Conservation (phyloP, 2,797 vertebrate species). For the Adelosebastes latens region DNA sequence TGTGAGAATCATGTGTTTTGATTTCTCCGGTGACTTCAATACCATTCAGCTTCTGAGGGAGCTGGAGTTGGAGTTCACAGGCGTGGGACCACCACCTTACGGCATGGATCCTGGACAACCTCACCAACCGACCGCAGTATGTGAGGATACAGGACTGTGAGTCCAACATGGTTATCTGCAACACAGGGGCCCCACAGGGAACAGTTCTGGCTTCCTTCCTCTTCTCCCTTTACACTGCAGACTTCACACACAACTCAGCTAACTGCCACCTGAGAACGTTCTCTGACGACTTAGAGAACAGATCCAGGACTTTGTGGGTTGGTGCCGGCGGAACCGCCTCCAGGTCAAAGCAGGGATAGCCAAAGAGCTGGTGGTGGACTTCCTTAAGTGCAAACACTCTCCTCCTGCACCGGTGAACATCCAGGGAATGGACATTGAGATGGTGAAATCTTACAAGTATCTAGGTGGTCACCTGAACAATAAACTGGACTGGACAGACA, state of each 20-base stretch:
- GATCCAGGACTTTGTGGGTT: neutral
- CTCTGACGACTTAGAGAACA: too few relatives aligned
- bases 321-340: neutral
- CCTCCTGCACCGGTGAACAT: neutral
- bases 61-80: neutral
- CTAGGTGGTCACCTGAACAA: too few relatives aligned
- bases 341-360: neutral
- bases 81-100: neutral
- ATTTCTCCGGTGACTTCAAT: neutral
- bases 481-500: too few relatives aligned
- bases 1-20: neutral
- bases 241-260: too few relatives aligned
- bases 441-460: too few relatives aligned
- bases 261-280: too few relatives aligned
- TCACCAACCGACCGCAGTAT: too few relatives aligned
- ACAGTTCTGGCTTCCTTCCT: too few relatives aligned
- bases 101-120: neutral
- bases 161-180: too few relatives aligned
- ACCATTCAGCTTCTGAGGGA: neutral
- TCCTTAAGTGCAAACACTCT: neutral
- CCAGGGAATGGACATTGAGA: neutral
- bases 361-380: neutral
- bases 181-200: too few relatives aligned
- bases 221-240: too few relatives aligned
- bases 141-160: too few relatives aligned